Base-by-base conservation (phyloP, 2,113 vertebrate genomes). In the Periophthalmodon schlosseri region DNA sequence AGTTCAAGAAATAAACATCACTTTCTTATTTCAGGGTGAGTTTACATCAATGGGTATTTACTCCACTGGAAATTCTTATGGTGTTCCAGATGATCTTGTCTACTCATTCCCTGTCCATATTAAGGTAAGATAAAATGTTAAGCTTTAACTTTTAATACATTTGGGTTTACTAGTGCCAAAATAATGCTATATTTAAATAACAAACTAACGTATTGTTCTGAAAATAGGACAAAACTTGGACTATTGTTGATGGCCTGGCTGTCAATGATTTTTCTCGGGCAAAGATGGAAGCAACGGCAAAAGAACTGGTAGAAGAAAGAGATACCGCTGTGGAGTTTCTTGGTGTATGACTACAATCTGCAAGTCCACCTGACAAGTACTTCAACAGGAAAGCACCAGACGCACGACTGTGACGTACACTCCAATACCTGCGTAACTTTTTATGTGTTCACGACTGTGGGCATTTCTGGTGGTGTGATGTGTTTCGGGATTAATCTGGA, bases 41-140 rank as follows among this genome's bases (percentile, higher is more conserved):
- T 98, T 97, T 79, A 92, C 95, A 82, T 99, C 98, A 0, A 99
- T 99, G 97, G 98, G 98, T 8, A 93, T 99, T 0, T 96, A 96
- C 91, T 99, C 98, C 63, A 91, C 93, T 89, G 97, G 96, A 69
- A 99, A 99, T 88, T 81, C 92, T 20, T 99, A 99, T 0, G 94
- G 94, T 34, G 76, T 99, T 75, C 95, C 96, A 12, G 94, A 95
- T 5, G 96, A 97, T 82, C 93, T 99, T 68, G 91, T 99, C 1
- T 99, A 98, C 91, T 99, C 97, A 23, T 99, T 99, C 92, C 97
- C 97, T 75, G 96, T 99, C 85, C 89, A 93, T 71, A 96, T 99
- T 91, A 96, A 99, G 96, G 96, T 99, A 82, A 70, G 66, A 47
- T 47, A 24, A 21, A 23, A 44, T 15, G n/a, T 11, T 34, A 13